phyloP scores from a whole-genome alignment of 2,113 vertebrate species.

The Zosterops hypoxanthus region DNA sequence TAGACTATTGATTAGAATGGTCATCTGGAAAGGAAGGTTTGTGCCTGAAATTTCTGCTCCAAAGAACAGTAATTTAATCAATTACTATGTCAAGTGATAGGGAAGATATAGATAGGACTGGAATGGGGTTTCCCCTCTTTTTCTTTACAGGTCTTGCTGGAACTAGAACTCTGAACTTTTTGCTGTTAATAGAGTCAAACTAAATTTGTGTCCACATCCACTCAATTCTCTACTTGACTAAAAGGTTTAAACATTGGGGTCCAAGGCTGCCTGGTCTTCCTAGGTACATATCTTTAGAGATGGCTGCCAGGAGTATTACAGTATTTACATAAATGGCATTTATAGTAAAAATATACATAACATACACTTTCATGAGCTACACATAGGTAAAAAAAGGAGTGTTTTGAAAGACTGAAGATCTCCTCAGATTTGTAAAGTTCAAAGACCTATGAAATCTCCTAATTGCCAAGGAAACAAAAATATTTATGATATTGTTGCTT shows the following conservation, averaged over 20 bases:
- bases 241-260: background rate
- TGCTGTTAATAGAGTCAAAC: background rate
- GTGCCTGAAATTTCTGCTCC: background rate
- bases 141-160: background rate
- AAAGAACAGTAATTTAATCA: background rate
- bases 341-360: background rate
- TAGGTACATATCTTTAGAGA: background rate
- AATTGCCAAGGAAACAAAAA: background rate
- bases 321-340: background rate
- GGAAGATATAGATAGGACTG: background rate
- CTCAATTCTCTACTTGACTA: background rate
- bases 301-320: background rate
- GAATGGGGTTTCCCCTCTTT: background rate
- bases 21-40: background rate
- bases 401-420: background rate
- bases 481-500: background rate
- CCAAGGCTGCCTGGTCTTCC: background rate
- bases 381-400: background rate
- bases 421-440: background rate
- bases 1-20: background rate
- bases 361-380: background rate
- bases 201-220: background rate
- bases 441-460: background rate
- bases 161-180: background rate
- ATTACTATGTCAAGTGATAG: background rate